These are phyloP conservation scores for Streblospio benedicti DNA, from an alignment of 1,140 invertebrate species.

Conservation along the genomic window DNA sequence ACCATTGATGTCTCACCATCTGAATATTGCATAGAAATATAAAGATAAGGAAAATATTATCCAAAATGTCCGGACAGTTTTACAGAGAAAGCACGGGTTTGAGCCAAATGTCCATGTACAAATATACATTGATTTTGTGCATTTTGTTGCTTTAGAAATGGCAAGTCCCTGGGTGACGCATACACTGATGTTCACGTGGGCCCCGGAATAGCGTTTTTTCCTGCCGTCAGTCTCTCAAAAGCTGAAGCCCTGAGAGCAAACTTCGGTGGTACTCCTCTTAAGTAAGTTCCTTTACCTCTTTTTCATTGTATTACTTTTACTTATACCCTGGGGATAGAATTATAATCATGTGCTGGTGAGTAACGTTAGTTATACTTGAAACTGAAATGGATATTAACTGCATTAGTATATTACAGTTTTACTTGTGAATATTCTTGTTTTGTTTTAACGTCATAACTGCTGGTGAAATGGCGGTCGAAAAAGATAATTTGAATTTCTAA, in stretches of 20 bases:
- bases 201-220: constrained; percentile 65
- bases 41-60: not conserved
- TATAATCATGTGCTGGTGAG: too few relatives aligned
- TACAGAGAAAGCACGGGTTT: not conserved
- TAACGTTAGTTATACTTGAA: too few relatives aligned
- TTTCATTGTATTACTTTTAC: too few relatives aligned
- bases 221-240: constrained; percentile 64
- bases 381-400: too few relatives aligned
- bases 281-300: too few relatives aligned
- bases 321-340: too few relatives aligned
- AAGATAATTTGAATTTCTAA: too few relatives aligned
- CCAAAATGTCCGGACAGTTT: not conserved
- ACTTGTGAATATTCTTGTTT: too few relatives aligned
- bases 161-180: constrained; percentile 61
- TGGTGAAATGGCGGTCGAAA: too few relatives aligned
- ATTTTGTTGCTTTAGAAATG: constrained; percentile 56
- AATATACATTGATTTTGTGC: constrained; percentile 6
- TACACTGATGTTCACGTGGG: constrained; percentile 64
- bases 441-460: too few relatives aligned
- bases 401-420: too few relatives aligned
- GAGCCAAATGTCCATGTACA: not conserved
- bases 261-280: constrained; percentile 64
- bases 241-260: constrained; percentile 68
- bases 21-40: not conserved
- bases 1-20: not conserved